Conservation (phyloP, 1,140 invertebrate genomes). For the Lutraria rhynchaena region DNA sequence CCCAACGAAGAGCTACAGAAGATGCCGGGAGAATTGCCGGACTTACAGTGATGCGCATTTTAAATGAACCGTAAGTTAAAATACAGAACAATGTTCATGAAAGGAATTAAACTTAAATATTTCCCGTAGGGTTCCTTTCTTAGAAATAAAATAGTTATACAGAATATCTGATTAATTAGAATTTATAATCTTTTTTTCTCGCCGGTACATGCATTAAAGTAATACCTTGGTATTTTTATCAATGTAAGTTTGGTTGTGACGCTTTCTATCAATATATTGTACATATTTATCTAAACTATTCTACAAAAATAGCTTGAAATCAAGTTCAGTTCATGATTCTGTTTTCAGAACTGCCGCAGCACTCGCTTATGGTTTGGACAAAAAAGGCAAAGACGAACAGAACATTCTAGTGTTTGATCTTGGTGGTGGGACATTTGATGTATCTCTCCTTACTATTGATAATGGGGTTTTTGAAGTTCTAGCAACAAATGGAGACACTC, state of each 20-base stretch:
- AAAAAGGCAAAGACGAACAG: constrained; percentile 97
- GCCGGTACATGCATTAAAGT: too few species aligned
- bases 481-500: constrained; percentile 99
- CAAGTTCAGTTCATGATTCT: neutral
- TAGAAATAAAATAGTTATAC: too few species aligned
- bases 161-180: too few species aligned
- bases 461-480: constrained; percentile 95
- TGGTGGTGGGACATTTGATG: constrained; percentile 99
- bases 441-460: constrained; percentile 98
- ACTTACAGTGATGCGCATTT: constrained; percentile 98
- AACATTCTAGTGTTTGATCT: constrained; percentile 99
- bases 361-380: constrained; percentile 99
- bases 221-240: too few species aligned
- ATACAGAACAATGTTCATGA: too few species aligned
- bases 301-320: too few species aligned
- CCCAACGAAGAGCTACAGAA: constrained; percentile 98
- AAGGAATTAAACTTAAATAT: too few species aligned
- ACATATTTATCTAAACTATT: too few species aligned
- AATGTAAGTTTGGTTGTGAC: too few species aligned
- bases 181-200: too few species aligned
- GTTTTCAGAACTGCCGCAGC: constrained; percentile 93
- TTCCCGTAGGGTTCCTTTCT: too few species aligned
- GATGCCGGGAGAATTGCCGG: constrained; percentile 90
- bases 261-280: too few species aligned
- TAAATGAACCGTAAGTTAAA: constrained; percentile 96